A percentile compares a stretch with the other conserved stretches of the same genome.
Evolutionary conservation across 2,113 vertebrate genomes (phyloP).

Genomic region (Menura novaehollandiae): DNA sequence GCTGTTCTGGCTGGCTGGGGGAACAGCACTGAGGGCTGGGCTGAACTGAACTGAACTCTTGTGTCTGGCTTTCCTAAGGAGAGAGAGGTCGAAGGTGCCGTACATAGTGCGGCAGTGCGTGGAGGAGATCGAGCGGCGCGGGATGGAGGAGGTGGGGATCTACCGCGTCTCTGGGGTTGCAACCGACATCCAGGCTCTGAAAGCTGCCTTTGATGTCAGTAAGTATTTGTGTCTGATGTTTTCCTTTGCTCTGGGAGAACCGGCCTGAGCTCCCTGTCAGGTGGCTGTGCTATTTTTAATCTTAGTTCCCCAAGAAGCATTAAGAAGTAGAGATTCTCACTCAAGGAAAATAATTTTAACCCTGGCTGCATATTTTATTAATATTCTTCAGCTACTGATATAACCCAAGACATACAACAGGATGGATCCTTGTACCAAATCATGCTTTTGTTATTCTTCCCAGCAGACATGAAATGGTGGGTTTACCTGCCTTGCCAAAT

Average conservation of each 20-base stretch:
- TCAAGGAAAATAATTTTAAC: not conserved
- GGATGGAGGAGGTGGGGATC: slow-evolving; percentile 98
- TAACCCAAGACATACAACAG: not conserved
- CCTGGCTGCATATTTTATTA: not conserved
- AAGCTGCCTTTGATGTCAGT: slow-evolving; percentile 96
- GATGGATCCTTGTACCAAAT: not conserved
- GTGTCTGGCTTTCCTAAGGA: slow-evolving; percentile 63
- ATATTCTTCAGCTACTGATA: not conserved
- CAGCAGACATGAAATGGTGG: not conserved
- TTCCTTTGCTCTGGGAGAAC: not conserved
- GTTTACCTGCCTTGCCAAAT: not conserved
- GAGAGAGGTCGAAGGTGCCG: slow-evolving; percentile 96
- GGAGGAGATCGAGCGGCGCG: slow-evolving; percentile 94
- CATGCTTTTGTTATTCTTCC: not conserved
- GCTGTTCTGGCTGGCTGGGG: not conserved
- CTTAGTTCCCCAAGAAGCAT: not conserved
- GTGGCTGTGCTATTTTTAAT: not conserved
- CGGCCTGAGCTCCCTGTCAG: not conserved
- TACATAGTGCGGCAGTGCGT: slow-evolving; percentile 98
- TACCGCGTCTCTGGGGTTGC: slow-evolving; percentile 96
- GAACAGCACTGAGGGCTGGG: not conserved
- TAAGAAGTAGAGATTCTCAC: not conserved
- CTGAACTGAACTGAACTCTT: not conserved
- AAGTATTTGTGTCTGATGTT: slow-evolving; percentile 64
- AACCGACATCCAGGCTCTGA: slow-evolving; percentile 95